phyloP scores from a whole-genome alignment of 2,888 invertebrate genomes.

The Lordiphosa fenestrarum region DNA sequence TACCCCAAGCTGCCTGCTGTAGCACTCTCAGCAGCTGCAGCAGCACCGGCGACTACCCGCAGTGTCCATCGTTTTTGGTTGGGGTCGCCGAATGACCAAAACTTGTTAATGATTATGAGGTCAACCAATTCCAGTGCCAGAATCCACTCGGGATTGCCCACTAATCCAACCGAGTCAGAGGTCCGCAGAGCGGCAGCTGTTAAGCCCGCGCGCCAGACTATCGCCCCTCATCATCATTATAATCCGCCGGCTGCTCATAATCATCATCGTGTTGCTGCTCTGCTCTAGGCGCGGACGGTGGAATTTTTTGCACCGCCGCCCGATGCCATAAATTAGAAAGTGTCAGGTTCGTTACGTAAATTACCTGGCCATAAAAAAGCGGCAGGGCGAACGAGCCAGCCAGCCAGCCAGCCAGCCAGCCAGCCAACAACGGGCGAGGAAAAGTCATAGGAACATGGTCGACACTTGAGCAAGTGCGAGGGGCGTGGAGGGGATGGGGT shows the following conservation, averaged over 20 bases:
- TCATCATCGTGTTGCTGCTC: neutral
- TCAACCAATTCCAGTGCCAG: conserved; percentile 2
- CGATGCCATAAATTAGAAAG: conserved; percentile 73
- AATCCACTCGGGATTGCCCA: conserved; percentile 4
- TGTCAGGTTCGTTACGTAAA: conserved; percentile 76
- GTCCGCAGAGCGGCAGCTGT: conserved; percentile 22
- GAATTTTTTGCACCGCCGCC: conserved; percentile 31
- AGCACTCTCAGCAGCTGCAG: no score
- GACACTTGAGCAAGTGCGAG: conserved; percentile 28
- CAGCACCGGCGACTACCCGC: neutral
- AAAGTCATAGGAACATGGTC: conserved; percentile 1
- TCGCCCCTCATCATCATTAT: conserved; percentile 34
- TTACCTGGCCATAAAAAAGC: conserved; percentile 72
- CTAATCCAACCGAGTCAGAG: conserved; percentile 4
- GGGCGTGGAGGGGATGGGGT: neutral
- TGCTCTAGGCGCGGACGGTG: conserved; percentile 28
- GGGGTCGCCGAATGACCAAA: neutral
- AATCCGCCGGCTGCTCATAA: conserved; percentile 26
- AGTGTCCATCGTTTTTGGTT: neutral
- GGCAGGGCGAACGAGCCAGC: conserved; percentile 10
- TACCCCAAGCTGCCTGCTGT: no score
- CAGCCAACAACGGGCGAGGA: no score
- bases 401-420: no score
- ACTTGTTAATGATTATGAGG: no score
- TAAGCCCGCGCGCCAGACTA: conserved; percentile 30